Conservation (phyloP, 2,113 vertebrate genomes). For the Tetrax tetrax region DNA sequence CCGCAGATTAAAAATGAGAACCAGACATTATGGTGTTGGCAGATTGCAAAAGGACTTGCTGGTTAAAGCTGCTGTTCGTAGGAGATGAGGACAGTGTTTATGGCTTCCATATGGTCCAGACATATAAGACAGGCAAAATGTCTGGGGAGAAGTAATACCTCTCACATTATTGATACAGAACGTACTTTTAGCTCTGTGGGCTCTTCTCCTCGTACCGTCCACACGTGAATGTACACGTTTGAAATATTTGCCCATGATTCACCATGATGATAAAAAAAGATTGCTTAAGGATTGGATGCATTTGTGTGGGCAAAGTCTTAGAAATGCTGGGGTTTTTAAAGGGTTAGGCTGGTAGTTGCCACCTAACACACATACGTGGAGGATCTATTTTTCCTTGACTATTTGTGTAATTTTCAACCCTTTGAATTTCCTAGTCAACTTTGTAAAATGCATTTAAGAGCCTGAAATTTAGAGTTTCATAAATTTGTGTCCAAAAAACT, state of each 20-base stretch:
- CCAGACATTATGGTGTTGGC: constrained; percentile 57
- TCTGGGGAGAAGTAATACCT: constrained; percentile 12
- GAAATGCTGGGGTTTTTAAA: not conserved
- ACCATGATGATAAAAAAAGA: not conserved
- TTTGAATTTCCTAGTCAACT: not conserved
- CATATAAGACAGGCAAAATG: constrained; percentile 1
- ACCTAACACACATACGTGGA: not conserved
- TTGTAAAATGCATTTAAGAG: not conserved
- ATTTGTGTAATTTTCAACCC: not conserved
- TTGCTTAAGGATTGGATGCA: not conserved
- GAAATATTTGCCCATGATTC: not conserved
- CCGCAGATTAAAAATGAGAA: constrained; percentile 52
- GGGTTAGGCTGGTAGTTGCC: not conserved
- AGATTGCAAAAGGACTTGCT: constrained; percentile 63
- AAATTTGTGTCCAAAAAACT: not conserved
- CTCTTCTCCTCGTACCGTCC: not conserved
- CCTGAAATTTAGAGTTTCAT: not conserved
- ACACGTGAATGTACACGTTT: not conserved
- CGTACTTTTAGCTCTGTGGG: not conserved
- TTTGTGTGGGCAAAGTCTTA: not conserved
- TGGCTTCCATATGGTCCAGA: constrained; percentile 60
- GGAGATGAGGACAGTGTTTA: constrained; percentile 54
- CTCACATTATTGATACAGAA: not conserved
- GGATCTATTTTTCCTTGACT: not conserved
- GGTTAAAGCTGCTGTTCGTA: constrained; percentile 56